phyloP scores from a whole-genome alignment of 2,888 invertebrate species.

The Orchesellides sinensis region DNA sequence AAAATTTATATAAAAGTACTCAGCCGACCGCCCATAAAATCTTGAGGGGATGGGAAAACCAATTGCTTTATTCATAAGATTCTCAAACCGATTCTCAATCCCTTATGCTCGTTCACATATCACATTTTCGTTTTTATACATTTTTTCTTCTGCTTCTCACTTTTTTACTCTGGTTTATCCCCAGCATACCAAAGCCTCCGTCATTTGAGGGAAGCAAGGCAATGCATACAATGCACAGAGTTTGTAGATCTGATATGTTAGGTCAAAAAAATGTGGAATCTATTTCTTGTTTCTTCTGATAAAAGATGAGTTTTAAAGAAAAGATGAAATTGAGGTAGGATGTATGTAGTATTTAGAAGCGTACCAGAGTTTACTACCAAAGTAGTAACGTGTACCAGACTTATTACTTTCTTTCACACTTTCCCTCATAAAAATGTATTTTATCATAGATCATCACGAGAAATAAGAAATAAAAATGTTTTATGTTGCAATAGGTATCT shows the following conservation, averaged over 20 bases:
- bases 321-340: slow-evolving; percentile 43
- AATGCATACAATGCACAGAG: slow-evolving; percentile 21
- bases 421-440: slow-evolving; percentile 52
- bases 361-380: too few relatives aligned
- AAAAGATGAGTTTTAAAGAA: slow-evolving; percentile 11
- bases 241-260: neutral
- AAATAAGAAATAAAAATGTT: slow-evolving; percentile 59
- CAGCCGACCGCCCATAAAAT: slow-evolving; percentile 62
- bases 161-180: slow-evolving; percentile 5
- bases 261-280: slow-evolving; percentile 23
- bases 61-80: slow-evolving; percentile 70
- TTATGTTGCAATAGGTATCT: slow-evolving; percentile 25
- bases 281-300: slow-evolving; percentile 27
- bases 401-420: slow-evolving; percentile 51
- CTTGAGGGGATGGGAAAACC: slow-evolving; percentile 58
- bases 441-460: slow-evolving; percentile 60
- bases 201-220: slow-evolving; percentile 8
- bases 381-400: slow-evolving; percentile 12
- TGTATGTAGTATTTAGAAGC: neutral
- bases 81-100: slow-evolving; percentile 59
- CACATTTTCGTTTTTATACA: slow-evolving; percentile 46
- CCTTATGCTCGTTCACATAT: slow-evolving; percentile 35
- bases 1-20: slow-evolving; percentile 58
- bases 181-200: slow-evolving; percentile 38
- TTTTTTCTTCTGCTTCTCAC: slow-evolving; percentile 10